phyloP scores from a whole-genome alignment of 1,140 invertebrate genomes.

The Drosophila simulans region DNA sequence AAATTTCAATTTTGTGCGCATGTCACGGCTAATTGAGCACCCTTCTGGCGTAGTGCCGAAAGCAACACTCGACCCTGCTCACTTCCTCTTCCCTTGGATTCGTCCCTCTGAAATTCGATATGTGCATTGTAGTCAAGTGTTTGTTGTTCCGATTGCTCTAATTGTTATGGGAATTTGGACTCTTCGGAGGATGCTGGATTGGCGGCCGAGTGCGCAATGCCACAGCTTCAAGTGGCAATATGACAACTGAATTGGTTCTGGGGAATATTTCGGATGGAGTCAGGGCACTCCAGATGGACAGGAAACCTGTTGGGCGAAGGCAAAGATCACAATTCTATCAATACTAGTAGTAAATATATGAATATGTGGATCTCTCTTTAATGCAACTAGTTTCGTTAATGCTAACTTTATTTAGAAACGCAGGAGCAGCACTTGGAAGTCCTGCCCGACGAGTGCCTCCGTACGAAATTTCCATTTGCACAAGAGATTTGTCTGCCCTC shows the following conservation, averaged over 20 bases:
- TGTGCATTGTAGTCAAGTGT: conserved; percentile 77
- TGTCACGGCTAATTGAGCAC: conserved; percentile 84
- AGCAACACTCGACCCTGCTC: conserved; percentile 46
- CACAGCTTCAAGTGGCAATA: conserved; percentile 19
- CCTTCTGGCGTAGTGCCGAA: conserved; percentile 82
- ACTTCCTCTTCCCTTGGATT: conserved; percentile 21
- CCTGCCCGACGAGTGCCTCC: background rate
- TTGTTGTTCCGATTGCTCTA: conserved; percentile 80
- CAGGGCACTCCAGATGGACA: conserved; percentile 8
- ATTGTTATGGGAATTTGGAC: conserved; percentile 82
- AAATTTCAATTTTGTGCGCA: conserved; percentile 81
- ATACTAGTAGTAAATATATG: background rate
- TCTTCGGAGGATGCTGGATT: conserved; percentile 9
- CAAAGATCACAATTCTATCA: too few species aligned
- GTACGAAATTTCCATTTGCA: conserved; percentile 42
- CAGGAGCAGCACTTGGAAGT: background rate
- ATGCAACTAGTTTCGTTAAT: too few species aligned
- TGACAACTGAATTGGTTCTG: conserved; percentile 48
- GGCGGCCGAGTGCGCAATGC: conserved; percentile 7
- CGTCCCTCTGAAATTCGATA: conserved; percentile 67
- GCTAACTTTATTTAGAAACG: too few species aligned
- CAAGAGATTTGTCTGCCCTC: conserved; percentile 66
- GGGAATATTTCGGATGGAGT: conserved; percentile 11
- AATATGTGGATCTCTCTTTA: background rate
- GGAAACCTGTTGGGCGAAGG: conserved; percentile 6